Conservation (phyloP, 2,797 vertebrate species). For the Yasuhikotakia modesta region DNA sequence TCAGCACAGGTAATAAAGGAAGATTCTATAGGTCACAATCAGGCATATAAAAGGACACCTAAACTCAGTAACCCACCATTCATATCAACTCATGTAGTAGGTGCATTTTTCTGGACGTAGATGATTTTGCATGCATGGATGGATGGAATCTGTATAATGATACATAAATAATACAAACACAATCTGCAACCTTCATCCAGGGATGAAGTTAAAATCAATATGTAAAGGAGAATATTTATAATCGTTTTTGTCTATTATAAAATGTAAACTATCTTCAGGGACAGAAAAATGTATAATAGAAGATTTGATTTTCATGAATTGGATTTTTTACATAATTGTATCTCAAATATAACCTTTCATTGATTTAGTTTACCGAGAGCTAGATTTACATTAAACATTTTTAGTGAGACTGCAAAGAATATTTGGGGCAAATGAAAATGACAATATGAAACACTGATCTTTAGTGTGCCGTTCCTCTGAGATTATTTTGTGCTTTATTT, state of each 20-base stretch:
- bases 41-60: neutral
- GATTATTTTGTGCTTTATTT: neutral
- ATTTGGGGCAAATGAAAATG: neutral
- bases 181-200: neutral
- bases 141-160: neutral
- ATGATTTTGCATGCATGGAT: neutral
- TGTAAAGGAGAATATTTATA: neutral
- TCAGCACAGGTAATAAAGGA: constrained; percentile 2
- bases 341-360: neutral
- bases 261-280: neutral
- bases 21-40: neutral
- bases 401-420: neutral
- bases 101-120: neutral
- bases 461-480: neutral
- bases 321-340: neutral
- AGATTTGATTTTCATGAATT: neutral
- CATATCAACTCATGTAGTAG: neutral
- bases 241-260: neutral
- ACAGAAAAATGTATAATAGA: neutral
- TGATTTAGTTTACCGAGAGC: neutral
- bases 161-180: neutral
- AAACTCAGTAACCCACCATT: neutral
- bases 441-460: neutral
- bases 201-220: neutral
- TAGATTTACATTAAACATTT: neutral